phyloP scores from a whole-genome alignment of 1,140 invertebrate genomes.

The Dendroctonus valens region DNA sequence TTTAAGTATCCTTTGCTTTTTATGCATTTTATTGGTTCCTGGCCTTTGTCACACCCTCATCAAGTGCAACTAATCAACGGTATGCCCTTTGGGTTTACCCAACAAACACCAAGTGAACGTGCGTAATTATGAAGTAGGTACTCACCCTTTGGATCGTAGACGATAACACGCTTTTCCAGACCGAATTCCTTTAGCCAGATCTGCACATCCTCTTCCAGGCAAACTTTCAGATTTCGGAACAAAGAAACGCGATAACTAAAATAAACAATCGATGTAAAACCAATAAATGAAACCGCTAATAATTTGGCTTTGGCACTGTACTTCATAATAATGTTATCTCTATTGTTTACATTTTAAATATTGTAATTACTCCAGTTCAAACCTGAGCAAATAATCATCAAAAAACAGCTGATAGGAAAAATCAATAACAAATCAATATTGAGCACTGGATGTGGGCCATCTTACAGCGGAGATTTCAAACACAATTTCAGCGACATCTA shows the following conservation, averaged over 20 bases:
- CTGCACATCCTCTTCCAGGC: constrained; percentile 42
- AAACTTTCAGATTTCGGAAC: constrained; percentile 26
- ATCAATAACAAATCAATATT: background rate
- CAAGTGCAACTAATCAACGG: too few species aligned
- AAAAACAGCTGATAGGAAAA: constrained; percentile 22
- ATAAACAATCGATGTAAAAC: constrained; percentile 32
- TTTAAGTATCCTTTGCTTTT: too few species aligned
- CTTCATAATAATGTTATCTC: constrained; percentile 38
- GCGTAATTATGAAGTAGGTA: background rate
- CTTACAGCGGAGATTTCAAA: too few species aligned
- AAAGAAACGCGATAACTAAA: constrained; percentile 39
- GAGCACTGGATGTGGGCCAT: too few species aligned
- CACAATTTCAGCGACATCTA: too few species aligned
- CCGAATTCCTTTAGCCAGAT: constrained; percentile 71
- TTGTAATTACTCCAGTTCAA: constrained; percentile 10
- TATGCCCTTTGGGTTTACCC: too few species aligned
- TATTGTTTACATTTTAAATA: constrained; percentile 38
- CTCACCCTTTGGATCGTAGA: constrained; percentile 71
- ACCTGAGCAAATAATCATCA: constrained; percentile 13
- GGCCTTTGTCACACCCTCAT: too few species aligned
- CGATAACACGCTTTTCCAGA: constrained; percentile 62
- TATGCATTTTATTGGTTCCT: too few species aligned
- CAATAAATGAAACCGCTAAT: constrained; percentile 40
- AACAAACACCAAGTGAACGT: too few species aligned
- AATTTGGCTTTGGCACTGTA: constrained; percentile 46